Base-by-base conservation (phyloP, 2,797 vertebrate genomes). In the Halcyon badia region DNA sequence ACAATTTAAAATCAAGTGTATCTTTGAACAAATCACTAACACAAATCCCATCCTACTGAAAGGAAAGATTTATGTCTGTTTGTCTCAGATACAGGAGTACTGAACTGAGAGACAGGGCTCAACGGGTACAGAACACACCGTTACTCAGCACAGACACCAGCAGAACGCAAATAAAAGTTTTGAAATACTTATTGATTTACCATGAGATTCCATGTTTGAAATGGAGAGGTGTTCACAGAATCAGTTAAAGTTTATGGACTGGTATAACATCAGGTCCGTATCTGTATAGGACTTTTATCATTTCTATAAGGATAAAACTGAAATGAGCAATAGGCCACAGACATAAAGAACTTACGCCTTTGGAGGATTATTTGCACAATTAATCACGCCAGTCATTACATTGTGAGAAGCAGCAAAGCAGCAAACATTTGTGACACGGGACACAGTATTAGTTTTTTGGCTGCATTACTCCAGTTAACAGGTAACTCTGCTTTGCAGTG, bases 381-480 rank as follows among this genome's bases (percentile, higher is more conserved):
- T 20, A 18, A 48, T 51, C 39, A 13, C 1, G 9, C 5, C 52
- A 62, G 12, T 28, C 79, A 48, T 41, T 35, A 31, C 60, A 26
- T 0, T 8, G 21, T 31, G 18, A 80, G 42, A 46, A 75, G 65
- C 62, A 88, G 68, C 33, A 82, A 60, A 30, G 65, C 66, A 89
- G 64, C 68, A 90, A 60, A 37, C 6, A 11, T 19, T 61, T 51
- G 64, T 14, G 51, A 64, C 80, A 87, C 17, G 37, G 60, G 16
- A 83, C 9, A 30, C 28, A 19, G 41, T 13, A 35, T 41, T 41
- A n/a, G 24, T 70, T 91, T 90, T 91, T 70, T 70, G 44, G 65
- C 16, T 91, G 77, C 65, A 11, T 66, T 65, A 56, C 54, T 87
- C n/a, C 60, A 92, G 95, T 52, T 89, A 93, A 96, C 25, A 92